These are phyloP conservation scores for Arrhamphus sclerolepis DNA, from an alignment of 2,797 vertebrate species.

Conservation along the genomic window DNA sequence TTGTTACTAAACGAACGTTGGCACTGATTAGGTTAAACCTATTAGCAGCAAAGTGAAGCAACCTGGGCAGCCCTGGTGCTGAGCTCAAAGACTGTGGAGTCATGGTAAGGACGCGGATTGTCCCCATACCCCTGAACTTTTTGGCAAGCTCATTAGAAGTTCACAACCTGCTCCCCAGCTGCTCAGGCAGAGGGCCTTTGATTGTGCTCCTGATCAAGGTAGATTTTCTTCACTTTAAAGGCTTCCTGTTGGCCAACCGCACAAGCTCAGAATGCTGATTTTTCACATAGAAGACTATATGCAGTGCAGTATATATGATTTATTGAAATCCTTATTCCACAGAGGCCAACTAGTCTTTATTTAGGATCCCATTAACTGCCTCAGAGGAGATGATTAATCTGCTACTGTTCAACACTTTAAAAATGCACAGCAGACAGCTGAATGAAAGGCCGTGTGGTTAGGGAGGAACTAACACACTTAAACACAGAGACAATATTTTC, in stretches of 20 bases:
- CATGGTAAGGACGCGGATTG: conserved; percentile 49
- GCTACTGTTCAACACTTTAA: conserved; percentile 17
- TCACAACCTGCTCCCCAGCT: conserved; percentile 35
- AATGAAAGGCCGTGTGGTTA: conserved; percentile 14
- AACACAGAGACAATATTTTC: conserved; percentile 37
- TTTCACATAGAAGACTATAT: not conserved
- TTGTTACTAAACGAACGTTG: conserved; percentile 62
- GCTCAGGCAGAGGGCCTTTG: conserved; percentile 34
- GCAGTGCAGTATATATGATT: not conserved
- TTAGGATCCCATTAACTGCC: conserved; percentile 36
- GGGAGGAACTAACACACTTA: conserved; percentile 8
- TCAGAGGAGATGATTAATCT: too few relatives aligned
- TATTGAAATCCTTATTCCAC: conserved; percentile 19
- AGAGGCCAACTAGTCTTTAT: conserved; percentile 38
- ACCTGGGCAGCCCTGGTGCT: conserved; percentile 39
- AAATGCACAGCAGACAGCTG: conserved; percentile 23
- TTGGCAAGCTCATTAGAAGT: conserved; percentile 46
- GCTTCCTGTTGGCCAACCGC: not conserved
- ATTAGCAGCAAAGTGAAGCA: conserved; percentile 68
- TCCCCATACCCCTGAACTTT: conserved; percentile 36
- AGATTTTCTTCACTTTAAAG: conserved; percentile 22
- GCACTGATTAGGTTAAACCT: conserved; percentile 72
- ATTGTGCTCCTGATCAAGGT: conserved; percentile 34
- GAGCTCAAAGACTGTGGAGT: conserved; percentile 48
- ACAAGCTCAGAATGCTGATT: not conserved